Percentiles rank a stretch among this genome's conserved stretches.
phyloP scores from a whole-genome alignment of 1,140 invertebrate species.

The Hypsibius dujardini region DNA sequence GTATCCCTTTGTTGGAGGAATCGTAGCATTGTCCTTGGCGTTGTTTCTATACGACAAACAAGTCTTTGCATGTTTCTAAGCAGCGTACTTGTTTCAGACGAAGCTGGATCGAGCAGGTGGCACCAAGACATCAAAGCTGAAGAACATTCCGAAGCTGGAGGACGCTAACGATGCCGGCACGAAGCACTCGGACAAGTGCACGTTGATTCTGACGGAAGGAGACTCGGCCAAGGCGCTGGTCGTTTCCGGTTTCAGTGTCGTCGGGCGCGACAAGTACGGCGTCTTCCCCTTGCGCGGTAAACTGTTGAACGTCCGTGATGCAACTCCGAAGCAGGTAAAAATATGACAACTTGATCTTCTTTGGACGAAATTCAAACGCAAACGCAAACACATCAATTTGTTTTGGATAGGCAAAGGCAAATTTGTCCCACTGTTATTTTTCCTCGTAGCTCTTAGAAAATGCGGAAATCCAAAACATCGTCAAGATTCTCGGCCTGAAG shows the following conservation, averaged over 20 bases:
- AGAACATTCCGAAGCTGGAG: conserved; percentile 88
- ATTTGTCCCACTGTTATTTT: conserved; percentile 17
- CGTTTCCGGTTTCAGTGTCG: conserved; percentile 81
- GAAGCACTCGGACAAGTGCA: conserved; percentile 69
- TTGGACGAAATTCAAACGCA: not conserved
- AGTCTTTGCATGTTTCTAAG: too few relatives aligned
- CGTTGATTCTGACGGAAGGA: conserved; percentile 95
- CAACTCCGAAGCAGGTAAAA: conserved; percentile 70
- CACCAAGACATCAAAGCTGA: conserved; percentile 78
- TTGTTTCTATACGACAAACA: too few relatives aligned
- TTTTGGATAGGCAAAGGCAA: not conserved
- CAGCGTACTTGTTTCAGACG: conserved; percentile 32
- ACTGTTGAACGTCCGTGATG: conserved; percentile 91
- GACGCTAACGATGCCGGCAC: conserved; percentile 95
- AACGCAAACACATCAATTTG: not conserved
- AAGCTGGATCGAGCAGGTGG: conserved; percentile 65
- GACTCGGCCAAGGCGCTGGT: conserved; percentile 97
- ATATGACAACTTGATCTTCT: too few relatives aligned
- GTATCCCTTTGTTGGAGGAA: not conserved
- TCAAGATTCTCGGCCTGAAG: conserved; percentile 80
- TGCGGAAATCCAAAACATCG: conserved; percentile 88
- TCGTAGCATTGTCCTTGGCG: too few relatives aligned
- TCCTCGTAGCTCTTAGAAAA: conserved; percentile 71
- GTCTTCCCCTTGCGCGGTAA: conserved; percentile 97
- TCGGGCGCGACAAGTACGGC: conserved; percentile 87